Evolutionary conservation across 2,888 invertebrate species (phyloP).

Genomic region (Mycalesis mineus): DNA sequence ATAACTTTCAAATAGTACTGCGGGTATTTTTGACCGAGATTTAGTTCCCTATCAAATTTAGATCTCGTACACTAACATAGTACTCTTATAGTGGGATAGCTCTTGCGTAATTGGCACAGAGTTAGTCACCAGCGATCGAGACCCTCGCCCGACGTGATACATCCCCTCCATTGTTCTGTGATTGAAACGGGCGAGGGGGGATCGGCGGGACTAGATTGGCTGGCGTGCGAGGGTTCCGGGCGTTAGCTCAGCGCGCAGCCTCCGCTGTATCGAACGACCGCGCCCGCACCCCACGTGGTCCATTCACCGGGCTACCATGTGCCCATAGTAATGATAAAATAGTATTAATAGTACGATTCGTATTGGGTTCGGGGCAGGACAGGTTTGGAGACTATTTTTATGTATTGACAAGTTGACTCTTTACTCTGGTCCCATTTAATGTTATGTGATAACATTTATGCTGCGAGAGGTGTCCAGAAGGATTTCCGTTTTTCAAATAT

Average conservation of each 20-base stretch:
- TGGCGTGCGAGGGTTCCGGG: slow-evolving; percentile 37
- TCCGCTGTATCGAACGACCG: slow-evolving; percentile 48
- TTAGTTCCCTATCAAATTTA: slow-evolving; percentile 14
- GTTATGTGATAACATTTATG: too few species aligned
- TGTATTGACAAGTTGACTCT: too few species aligned
- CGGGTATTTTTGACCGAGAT: slow-evolving; percentile 11
- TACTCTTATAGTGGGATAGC: slow-evolving; percentile 41
- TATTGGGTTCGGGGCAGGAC: not conserved
- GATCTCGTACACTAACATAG: slow-evolving; percentile 39
- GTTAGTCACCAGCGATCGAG: slow-evolving; percentile 23
- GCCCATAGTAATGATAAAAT: slow-evolving; percentile 24
- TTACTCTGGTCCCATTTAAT: too few species aligned
- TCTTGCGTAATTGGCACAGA: slow-evolving; percentile 45
- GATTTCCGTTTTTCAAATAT: too few species aligned
- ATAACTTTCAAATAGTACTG: slow-evolving; percentile 9
- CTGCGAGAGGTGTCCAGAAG: too few species aligned
- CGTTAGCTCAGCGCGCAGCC: slow-evolving; percentile 44
- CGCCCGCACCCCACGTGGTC: slow-evolving; percentile 43
- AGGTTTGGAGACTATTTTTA: too few species aligned
- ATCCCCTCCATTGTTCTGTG: slow-evolving; percentile 34
- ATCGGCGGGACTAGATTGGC: slow-evolving; percentile 21
- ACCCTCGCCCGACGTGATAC: slow-evolving; percentile 40
- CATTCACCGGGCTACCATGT: slow-evolving; percentile 44
- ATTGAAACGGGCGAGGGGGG: slow-evolving; percentile 8
- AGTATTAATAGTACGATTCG: slow-evolving; percentile 12